Evolutionary conservation across 2,797 vertebrate species (phyloP).

Genomic region (Threskiornis aethiopicus): DNA sequence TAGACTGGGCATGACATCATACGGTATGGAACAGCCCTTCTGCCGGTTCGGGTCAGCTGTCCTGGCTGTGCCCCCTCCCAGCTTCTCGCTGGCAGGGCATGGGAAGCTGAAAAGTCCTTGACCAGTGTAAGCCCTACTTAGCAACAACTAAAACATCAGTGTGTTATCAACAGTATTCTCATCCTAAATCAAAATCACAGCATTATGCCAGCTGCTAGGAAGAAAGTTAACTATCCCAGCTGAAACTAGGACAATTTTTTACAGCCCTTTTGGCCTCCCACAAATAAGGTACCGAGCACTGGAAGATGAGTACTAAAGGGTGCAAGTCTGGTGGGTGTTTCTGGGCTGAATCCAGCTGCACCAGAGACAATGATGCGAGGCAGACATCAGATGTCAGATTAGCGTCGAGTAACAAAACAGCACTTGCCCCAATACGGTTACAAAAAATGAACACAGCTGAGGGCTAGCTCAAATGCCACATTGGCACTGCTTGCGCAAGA

Average conservation of each 20-base stretch:
- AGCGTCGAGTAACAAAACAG: background rate
- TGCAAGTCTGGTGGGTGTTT: background rate
- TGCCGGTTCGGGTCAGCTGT: no score
- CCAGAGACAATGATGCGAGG: background rate
- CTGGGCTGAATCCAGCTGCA: constrained; percentile 42
- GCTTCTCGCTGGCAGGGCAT: no score
- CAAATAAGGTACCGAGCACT: background rate
- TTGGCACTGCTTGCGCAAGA: background rate
- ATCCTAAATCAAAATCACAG: no score
- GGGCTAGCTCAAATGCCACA: background rate
- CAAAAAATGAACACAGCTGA: background rate
- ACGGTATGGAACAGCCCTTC: no score
- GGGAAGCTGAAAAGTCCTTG: no score
- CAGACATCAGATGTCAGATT: constrained; percentile 33
- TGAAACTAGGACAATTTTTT: background rate
- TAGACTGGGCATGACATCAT: no score
- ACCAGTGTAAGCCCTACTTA: no score
- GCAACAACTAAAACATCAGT: no score
- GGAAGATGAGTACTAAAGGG: background rate
- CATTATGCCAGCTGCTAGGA: no score
- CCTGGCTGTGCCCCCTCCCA: no score
- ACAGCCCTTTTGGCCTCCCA: background rate
- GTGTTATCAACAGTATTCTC: no score
- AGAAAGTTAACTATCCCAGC: no score
- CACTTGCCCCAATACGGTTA: constrained; percentile 2